phyloP scores from a whole-genome alignment of 1,140 invertebrate genomes.

The Drosophila pruinosa region DNA sequence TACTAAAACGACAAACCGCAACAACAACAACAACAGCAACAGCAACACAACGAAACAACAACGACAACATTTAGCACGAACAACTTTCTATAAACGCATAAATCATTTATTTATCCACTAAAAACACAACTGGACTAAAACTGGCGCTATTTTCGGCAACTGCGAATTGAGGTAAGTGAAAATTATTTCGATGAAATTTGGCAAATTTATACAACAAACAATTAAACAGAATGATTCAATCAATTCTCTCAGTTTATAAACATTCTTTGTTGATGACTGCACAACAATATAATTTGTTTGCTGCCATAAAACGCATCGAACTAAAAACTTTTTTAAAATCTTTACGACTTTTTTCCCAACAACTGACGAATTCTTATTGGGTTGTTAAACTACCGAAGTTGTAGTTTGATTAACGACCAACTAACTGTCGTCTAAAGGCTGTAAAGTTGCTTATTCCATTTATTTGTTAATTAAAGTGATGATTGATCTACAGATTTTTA shows the following conservation, averaged over 20 bases:
- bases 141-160: slow-evolving; percentile 33
- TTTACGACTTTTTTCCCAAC: slow-evolving; percentile 16
- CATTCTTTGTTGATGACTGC: slow-evolving; percentile 16
- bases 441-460: too few species aligned
- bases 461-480: too few species aligned
- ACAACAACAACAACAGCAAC: slow-evolving; percentile 36
- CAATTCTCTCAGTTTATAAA: not conserved
- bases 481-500: too few species aligned
- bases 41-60: slow-evolving; percentile 28
- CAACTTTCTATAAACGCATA: slow-evolving; percentile 51
- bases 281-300: not conserved
- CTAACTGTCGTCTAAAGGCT: slow-evolving; percentile 6
- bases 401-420: slow-evolving; percentile 21
- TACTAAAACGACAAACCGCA: slow-evolving; percentile 50
- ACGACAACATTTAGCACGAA: slow-evolving; percentile 61
- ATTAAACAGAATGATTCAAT: not conserved
- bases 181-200: not conserved
- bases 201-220: not conserved
- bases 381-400: slow-evolving; percentile 20
- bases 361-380: not conserved
- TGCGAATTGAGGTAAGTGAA: slow-evolving; percentile 50
- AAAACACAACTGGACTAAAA: slow-evolving; percentile 47
- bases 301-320: slow-evolving; percentile 2
- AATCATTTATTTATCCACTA: slow-evolving; percentile 30
- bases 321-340: not conserved